Evolutionary conservation across 2,888 invertebrate species (phyloP).

Genomic region (Incurvaria masculella): DNA sequence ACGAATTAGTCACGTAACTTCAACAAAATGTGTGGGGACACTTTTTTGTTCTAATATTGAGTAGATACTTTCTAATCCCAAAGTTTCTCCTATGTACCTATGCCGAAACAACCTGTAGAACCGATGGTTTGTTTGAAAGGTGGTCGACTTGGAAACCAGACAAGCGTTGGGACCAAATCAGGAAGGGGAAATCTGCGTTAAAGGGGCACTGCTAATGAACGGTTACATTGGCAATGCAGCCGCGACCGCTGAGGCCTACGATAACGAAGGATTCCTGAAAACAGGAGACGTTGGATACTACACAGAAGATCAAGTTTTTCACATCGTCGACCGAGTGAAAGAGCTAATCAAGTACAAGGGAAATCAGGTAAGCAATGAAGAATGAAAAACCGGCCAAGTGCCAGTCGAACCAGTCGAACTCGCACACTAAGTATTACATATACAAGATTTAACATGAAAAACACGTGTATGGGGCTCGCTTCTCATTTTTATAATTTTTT

Average conservation of each 20-base stretch:
- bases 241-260: conserved; percentile 26
- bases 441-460: no score
- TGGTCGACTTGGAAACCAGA: conserved; percentile 52
- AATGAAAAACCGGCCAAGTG: neutral
- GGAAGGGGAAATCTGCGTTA: conserved; percentile 32
- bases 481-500: no score
- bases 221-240: conserved; percentile 28
- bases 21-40: no score
- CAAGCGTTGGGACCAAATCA: conserved; percentile 44
- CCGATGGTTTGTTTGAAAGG: no score
- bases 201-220: conserved; percentile 31
- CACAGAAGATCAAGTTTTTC: conserved; percentile 35
- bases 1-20: no score
- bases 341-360: conserved; percentile 42
- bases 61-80: no score
- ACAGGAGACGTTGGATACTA: conserved; percentile 40
- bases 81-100: no score
- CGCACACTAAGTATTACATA: no score
- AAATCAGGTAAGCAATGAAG: conserved; percentile 23
- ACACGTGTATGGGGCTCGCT: no score
- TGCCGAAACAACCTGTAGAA: no score
- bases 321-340: conserved; percentile 36
- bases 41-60: no score
- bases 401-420: no score
- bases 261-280: conserved; percentile 33